Conservation (phyloP, 2,113 vertebrate genomes). For the Carollia perspicillata region DNA sequence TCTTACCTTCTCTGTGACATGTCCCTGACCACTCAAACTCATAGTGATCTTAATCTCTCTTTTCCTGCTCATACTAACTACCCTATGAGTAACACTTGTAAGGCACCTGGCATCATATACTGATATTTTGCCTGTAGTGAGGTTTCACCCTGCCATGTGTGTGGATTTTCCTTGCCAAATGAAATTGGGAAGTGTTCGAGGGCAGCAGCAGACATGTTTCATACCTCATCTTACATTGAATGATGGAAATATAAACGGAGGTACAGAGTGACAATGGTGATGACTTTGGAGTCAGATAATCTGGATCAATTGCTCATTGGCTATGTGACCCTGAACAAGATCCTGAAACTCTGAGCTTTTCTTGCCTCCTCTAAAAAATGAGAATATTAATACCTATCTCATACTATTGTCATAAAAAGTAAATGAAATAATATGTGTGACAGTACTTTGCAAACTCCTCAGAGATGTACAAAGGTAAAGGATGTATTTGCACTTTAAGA, state of each 20-base stretch:
- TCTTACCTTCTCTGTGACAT: neutral
- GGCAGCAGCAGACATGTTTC: neutral
- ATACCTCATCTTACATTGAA: neutral
- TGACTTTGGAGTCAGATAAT: neutral
- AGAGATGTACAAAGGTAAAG: neutral
- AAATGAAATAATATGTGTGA: neutral
- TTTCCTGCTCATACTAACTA: neutral
- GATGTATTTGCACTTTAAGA: neutral
- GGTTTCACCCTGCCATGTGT: neutral
- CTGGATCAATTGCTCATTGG: neutral
- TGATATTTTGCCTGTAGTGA: neutral
- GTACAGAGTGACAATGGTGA: neutral
- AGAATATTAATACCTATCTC: neutral
- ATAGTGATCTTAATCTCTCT: neutral
- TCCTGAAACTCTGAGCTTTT: neutral
- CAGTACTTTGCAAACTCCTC: neutral
- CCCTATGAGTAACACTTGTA: neutral
- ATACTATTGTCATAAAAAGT: neutral
- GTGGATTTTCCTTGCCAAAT: neutral
- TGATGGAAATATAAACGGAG: neutral
- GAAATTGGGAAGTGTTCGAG: neutral
- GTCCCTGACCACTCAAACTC: neutral
- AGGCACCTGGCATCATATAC: neutral
- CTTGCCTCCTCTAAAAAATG: neutral
- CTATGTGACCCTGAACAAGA: neutral